Evolutionary conservation across 2,113 vertebrate species (phyloP).

Genomic region (Chlamydotis undulata): DNA sequence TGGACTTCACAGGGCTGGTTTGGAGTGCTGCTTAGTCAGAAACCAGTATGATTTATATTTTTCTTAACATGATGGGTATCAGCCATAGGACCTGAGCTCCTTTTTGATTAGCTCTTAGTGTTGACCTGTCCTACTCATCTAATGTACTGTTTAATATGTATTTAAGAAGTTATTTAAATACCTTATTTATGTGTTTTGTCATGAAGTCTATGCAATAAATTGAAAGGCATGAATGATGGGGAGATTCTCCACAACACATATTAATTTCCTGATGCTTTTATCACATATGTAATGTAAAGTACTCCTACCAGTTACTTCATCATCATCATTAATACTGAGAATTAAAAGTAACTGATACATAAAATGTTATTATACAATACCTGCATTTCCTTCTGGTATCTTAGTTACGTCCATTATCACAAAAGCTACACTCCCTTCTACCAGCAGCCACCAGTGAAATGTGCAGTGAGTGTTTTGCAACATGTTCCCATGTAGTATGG

Average conservation of each 20-base stretch:
- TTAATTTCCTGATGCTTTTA: not conserved
- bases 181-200: not conserved
- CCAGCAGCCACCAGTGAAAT: not conserved
- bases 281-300: not conserved
- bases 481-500: rapidly evolving
- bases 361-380: not conserved
- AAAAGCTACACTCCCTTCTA: not conserved
- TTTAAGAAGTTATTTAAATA: not conserved
- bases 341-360: not conserved
- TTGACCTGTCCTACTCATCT: not conserved
- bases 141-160: not conserved
- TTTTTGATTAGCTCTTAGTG: not conserved
- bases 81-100: not conserved
- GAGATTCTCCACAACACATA: not conserved
- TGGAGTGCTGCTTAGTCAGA: not conserved
- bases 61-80: not conserved
- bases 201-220: not conserved
- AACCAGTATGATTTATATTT: not conserved
- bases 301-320: not conserved
- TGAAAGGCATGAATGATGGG: not conserved
- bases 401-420: not conserved
- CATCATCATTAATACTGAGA: not conserved
- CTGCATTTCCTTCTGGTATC: not conserved
- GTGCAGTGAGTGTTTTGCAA: not conserved
- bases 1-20: rapidly evolving